Base-by-base conservation (phyloP, 2,797 vertebrate genomes). In the Yasuhikotakia modesta region DNA sequence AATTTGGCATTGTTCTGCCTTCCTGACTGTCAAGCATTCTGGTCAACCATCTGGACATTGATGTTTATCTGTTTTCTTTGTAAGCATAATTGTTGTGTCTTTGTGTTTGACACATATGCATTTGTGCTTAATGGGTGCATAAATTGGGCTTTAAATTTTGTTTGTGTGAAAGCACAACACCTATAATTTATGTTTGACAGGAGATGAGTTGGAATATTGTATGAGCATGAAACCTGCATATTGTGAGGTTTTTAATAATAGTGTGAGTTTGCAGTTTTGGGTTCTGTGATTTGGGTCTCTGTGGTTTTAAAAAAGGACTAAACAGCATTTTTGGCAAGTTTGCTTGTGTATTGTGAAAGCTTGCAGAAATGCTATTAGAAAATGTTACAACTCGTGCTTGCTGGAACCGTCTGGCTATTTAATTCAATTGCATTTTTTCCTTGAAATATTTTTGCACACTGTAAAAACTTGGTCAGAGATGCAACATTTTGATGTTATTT, bases 401-500 rank as follows among this genome's bases (percentile, higher is more conserved):
- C 21, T 12, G 45, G 27, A 61, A 32, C 32, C 6, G 2, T 24
- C 21, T 57, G 53, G 16, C 24, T 24, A 17, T 69, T 30, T 60
- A 2, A 22, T 22, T 39, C 22, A 35, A 35, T 78, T 70, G 32
- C 48, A 46, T 64, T 65, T 64, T 19, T 68, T 17, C 45, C 35
- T 30, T 30, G 4, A 60, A 30, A 43, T 57, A 7, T 7, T 10
- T 39, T 35, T 73, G 66, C 22, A 69, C 17, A 10, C 39, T 63
- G 21, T 57, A 39, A 63, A 68, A 24, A 58, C 61, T 46, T 76
- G 43, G 35, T 48, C 52, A 8, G 12, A 24, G 19, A 19, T 81
- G n/a, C 61, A 67, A 39, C 22, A 43, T 71, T 58, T 61, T 78
- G 60, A 70, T 73, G n/a, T 57, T 5, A 17, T 45, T 78, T 78